Evolutionary conservation across 2,113 vertebrate genomes (phyloP), one percentile per base, ranked within the genome.

Genomic region (Anolis sagrei): DNA sequence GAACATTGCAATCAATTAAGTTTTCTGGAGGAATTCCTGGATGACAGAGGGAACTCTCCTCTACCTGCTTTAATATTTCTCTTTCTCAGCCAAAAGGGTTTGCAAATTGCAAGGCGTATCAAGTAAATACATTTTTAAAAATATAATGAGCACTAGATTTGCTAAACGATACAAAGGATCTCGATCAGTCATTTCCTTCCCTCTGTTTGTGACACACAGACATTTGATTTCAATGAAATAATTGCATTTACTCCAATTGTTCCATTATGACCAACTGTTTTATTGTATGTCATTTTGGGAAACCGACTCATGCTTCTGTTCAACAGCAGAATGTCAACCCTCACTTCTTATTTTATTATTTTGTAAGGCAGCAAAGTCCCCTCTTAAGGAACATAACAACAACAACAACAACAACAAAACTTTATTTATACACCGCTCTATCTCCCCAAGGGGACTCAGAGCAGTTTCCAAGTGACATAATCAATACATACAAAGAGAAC

Each of bases 351-450:
- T 90, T 21, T 1, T 44, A 0, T 51, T 49, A 32, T 82, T 74
- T 64, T 95, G 92, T 83, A 86, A 76, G 93, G 72, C 83, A 90
- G 78, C 88, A 89, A 72, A 87, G 89, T 82, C 85, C 91, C 36
- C 91, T 93, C 92, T 92, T 87, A 90, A 95, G 92, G 91, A 91
- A 49, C 89, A 90, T 94, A 94, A 90, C 79, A 54, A 54, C 51
- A 54, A 54, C 51, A 54, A 54, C 51, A n/a, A n/a, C n/a, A 54
- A 54, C 49, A 4, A 51, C 49, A 51, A 54, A 54, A 54, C n/a
- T n/a, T n/a, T n/a, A n/a, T n/a, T n/a, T n/a, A n/a, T n/a, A n/a
- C n/a, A n/a, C n/a, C n/a, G n/a, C n/a, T n/a, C n/a, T n/a, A n/a
- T n/a, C n/a, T n/a, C n/a, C n/a, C n/a, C n/a, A n/a, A n/a, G n/a